Base-by-base conservation (phyloP, 2,113 vertebrate species). In the Callocephalon fimbriatum region DNA sequence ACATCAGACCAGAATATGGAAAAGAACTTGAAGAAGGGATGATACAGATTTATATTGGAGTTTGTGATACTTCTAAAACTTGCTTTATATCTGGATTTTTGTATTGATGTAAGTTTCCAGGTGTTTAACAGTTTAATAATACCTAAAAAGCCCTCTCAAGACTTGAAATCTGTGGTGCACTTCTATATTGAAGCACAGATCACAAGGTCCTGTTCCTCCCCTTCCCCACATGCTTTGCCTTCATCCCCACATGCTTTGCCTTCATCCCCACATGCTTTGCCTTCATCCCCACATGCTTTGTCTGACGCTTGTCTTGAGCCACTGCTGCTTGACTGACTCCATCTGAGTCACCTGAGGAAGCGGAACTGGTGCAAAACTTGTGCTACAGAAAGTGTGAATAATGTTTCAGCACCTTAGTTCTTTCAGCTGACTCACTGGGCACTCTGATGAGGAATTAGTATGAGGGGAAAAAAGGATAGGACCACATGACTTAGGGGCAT, bases 401-500 rank as follows among this genome's bases (percentile, higher is more conserved):
- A 19, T 26, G 15, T 47, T 50, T 87, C 35, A 62, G 54, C 12
- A 0, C 18, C 54, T 54, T 29, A 6, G 19, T n/a, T 91, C n/a
- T 78, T 74, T 26, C 73, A 61, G 61, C 88, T 87, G 85, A 59
- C 42, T 93, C 87, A 20, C 21, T 47, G 79, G 23, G 42, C 17
- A 1, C 26, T 56, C 0, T 2, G 7, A 3, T 14, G 38, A 84
- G 51, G 56, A 44, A 25, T 79, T 16, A 32, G 23, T 18, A 5
- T 16, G 61, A 54, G 17, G 32, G 32, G 40, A 7, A 15, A 29
- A 56, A 45, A 72, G 40, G 32, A 7, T 10, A 27, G 63, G 42
- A 19, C 7, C 0, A 0, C 8, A 4, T 53, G 63, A 42, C 7
- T 32, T 56, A 5, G 23, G n/a, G 42, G 1, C 10, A 3, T 25